Evolutionary conservation across 2,113 vertebrate species (phyloP).

Genomic region (Halichoerus grypus): DNA sequence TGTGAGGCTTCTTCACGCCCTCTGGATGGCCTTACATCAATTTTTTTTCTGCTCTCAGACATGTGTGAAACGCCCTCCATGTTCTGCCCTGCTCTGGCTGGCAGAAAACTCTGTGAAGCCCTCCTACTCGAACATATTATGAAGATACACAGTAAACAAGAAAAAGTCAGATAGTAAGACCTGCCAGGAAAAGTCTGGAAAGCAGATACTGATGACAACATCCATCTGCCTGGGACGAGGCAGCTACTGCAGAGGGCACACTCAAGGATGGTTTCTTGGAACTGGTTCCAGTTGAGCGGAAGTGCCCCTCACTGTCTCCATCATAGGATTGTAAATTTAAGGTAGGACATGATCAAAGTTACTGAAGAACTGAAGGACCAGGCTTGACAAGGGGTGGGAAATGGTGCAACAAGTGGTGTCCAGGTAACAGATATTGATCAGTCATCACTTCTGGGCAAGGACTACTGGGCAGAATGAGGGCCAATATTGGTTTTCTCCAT

Average conservation of each 20-base stretch:
- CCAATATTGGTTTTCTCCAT: background rate
- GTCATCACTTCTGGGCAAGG: background rate
- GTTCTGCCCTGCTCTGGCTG: background rate
- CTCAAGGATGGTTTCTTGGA: background rate
- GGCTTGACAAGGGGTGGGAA: background rate
- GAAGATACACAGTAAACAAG: background rate
- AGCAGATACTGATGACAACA: background rate
- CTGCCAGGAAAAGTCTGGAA: too few relatives aligned
- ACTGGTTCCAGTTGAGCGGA: background rate
- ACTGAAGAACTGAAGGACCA: background rate
- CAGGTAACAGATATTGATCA: background rate
- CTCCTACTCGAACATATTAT: background rate
- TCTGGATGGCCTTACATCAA: background rate
- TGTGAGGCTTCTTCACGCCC: background rate
- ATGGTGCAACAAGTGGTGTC: rapidly evolving
- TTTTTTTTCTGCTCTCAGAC: background rate
- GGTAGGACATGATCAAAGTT: background rate
- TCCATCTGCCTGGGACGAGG: background rate
- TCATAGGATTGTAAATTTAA: background rate
- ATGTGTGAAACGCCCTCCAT: rapidly evolving
- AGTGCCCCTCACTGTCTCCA: background rate
- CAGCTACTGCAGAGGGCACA: background rate
- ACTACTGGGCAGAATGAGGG: too few relatives aligned
- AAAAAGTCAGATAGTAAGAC: background rate
- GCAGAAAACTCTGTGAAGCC: background rate